Percentiles rank a stretch among this genome's conserved stretches.
phyloP scores from a whole-genome alignment of 1,140 invertebrate species.

The Papilio glaucus region DNA sequence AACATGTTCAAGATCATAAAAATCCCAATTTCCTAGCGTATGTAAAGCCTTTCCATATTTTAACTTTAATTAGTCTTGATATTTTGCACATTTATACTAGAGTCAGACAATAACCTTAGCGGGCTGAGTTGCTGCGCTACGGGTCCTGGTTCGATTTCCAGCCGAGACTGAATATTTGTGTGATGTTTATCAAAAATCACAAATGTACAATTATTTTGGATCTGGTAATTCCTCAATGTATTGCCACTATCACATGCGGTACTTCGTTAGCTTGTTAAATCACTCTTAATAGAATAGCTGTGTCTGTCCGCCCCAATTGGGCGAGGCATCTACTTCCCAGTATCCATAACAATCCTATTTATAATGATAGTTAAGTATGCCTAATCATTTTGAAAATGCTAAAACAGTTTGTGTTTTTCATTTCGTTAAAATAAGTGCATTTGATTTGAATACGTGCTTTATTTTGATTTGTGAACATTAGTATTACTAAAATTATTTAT shows the following conservation, averaged over 20 bases:
- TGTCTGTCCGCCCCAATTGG: background rate
- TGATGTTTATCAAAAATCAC: too few relatives aligned
- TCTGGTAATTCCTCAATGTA: background rate
- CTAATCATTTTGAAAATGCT: background rate
- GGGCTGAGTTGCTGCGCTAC: background rate
- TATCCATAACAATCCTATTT: background rate
- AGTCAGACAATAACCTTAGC: background rate
- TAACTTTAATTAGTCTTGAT: background rate
- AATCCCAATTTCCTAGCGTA: conserved; percentile 74
- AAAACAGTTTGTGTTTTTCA: background rate
- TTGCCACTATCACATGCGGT: background rate
- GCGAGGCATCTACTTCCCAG: background rate
- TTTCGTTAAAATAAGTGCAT: background rate
- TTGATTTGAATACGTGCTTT: background rate
- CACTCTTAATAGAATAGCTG: background rate
- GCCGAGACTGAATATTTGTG: background rate
- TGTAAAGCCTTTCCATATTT: conserved; percentile 45
- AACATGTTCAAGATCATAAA: conserved; percentile 79
- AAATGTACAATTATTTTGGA: background rate
- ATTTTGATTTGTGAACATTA: background rate
- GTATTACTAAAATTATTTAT: background rate
- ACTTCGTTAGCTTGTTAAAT: background rate
- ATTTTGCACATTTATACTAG: background rate
- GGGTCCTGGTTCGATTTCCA: background rate
- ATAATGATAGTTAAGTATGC: background rate